These are phyloP conservation scores for Holcopasites calliopsidis DNA, from an alignment of 1,140 invertebrate species.

Conservation along the genomic window DNA sequence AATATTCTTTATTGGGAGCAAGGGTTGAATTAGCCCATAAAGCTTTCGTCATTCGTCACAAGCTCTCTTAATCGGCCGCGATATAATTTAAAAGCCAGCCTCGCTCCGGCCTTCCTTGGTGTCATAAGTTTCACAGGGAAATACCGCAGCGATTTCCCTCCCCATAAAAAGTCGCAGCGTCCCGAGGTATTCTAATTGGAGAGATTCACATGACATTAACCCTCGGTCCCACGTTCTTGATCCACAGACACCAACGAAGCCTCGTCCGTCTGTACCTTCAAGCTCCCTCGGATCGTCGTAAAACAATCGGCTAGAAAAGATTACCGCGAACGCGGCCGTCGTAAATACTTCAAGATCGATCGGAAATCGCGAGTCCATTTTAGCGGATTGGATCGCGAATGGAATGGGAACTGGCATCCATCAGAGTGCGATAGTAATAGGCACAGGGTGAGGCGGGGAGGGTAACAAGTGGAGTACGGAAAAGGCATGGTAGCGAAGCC, in stretches of 20 bases:
- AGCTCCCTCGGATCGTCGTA: slow-evolving; percentile 41
- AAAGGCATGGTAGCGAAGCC: slow-evolving; percentile 34
- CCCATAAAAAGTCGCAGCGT: not conserved
- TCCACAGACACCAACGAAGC: not conserved
- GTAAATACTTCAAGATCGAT: slow-evolving; percentile 65
- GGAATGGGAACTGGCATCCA: slow-evolving; percentile 50
- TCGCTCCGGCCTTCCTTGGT: not conserved
- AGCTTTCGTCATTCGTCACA: no score
- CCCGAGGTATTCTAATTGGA: slow-evolving; percentile 32
- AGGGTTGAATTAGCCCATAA: no score
- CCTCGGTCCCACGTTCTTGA: not conserved
- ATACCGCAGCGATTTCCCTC: not conserved
- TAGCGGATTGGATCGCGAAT: slow-evolving; percentile 48
- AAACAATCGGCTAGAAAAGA: slow-evolving; percentile 32
- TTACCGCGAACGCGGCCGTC: slow-evolving; percentile 46
- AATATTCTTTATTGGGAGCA: no score
- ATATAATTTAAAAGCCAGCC: not conserved
- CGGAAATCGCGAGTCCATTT: slow-evolving; percentile 64
- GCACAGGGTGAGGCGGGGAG: not conserved
- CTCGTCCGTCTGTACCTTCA: no score
- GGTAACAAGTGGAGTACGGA: slow-evolving; percentile 12
- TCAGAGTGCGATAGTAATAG: slow-evolving; percentile 38
- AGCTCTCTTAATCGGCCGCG: not conserved
- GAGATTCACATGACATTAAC: not conserved
- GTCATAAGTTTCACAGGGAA: not conserved